Percentiles rank a stretch among this genome's conserved stretches.
Conservation (phyloP, 64 coral and sea anemone species). For the Porites lutea region DNA sequence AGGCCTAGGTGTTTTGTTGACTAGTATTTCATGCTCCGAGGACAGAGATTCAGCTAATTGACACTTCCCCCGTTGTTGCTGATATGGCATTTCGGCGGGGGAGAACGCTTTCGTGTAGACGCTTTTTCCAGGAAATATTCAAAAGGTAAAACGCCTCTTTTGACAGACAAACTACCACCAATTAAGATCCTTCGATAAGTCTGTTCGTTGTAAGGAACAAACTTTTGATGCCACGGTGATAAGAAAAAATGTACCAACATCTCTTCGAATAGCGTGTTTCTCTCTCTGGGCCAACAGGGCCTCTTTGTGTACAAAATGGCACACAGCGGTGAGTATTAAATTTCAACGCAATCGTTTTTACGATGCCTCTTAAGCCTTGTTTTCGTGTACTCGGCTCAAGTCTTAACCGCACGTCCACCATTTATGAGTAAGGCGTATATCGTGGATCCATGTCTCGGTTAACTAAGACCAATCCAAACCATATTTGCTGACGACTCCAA, state of each 20-base stretch:
- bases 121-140: slow-evolving; percentile 67
- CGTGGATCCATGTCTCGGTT: too few relatives aligned
- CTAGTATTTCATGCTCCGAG: not conserved
- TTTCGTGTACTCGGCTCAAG: too few relatives aligned
- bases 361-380: too few relatives aligned
- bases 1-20: not conserved
- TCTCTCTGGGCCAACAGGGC: too few relatives aligned
- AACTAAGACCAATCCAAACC: too few relatives aligned
- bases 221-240: slow-evolving; percentile 43
- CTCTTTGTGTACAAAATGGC: too few relatives aligned
- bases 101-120: slow-evolving; percentile 45
- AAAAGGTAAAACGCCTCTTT: slow-evolving; percentile 52
- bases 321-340: too few relatives aligned
- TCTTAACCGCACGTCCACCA: too few relatives aligned
- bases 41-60: not conserved
- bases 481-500: too few relatives aligned
- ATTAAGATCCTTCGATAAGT: slow-evolving; percentile 65
- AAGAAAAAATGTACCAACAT: slow-evolving; percentile 38
- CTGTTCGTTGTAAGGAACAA: slow-evolving; percentile 65
- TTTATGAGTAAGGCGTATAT: too few relatives aligned
- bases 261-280: too few relatives aligned
- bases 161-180: slow-evolving; percentile 66
- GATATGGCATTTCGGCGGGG: slow-evolving; percentile 13
- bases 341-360: too few relatives aligned
- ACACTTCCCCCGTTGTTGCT: not conserved